Conservation (phyloP, 2,888 invertebrate genomes). For the Acanthacorydalis orientalis region DNA sequence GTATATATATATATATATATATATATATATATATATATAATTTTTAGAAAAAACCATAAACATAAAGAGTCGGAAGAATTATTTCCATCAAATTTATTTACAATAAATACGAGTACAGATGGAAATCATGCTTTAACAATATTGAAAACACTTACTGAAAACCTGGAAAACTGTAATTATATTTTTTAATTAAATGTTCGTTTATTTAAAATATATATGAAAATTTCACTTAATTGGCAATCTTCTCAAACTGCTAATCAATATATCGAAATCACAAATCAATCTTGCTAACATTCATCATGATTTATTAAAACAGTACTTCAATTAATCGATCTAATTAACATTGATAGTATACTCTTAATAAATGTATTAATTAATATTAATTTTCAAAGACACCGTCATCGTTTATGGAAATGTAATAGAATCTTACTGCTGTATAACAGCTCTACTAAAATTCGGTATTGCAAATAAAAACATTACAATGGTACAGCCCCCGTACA, state of each 20-base stretch:
- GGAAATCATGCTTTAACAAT: constrained; percentile 29
- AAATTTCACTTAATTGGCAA: too few species aligned
- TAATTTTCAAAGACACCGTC: constrained; percentile 24
- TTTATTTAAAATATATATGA: too few species aligned
- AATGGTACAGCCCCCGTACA: constrained; percentile 37
- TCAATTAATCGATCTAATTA: too few species aligned
- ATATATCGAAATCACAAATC: too few species aligned
- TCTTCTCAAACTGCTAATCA: too few species aligned
- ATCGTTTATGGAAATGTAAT: constrained; percentile 52
- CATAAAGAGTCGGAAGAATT: constrained; percentile 16
- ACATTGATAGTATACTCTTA: background rate
- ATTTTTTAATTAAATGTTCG: too few species aligned
- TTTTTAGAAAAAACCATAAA: constrained; percentile 7
- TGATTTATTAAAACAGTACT: too few species aligned
- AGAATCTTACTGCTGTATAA: constrained; percentile 47
- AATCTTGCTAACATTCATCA: too few species aligned
- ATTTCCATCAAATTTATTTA: constrained; percentile 41
- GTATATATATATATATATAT: too few species aligned
- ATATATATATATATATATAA: background rate
- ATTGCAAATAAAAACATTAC: constrained; percentile 36
- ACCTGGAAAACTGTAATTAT: background rate
- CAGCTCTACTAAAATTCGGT: constrained; percentile 40
- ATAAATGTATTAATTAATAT: background rate
- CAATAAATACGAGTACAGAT: constrained; percentile 38
- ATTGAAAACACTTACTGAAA: constrained; percentile 16